phyloP scores from a whole-genome alignment of 2,113 vertebrate species.

The Eulacestoma nigropectus region DNA sequence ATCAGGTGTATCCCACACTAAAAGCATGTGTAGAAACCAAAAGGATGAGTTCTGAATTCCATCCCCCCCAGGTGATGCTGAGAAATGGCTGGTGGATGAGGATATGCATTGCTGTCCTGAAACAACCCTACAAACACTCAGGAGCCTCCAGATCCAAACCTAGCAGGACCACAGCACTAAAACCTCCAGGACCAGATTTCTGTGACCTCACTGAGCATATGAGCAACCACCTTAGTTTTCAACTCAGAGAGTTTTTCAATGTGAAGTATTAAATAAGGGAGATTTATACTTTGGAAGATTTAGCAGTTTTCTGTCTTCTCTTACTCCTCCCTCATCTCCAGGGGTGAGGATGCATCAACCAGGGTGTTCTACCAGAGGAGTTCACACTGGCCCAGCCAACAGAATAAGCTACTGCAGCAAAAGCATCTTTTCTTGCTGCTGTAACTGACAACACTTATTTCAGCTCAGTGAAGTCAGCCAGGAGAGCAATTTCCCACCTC shows the following conservation, averaged over 20 bases:
- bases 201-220: neutral
- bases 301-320: constrained; percentile 24
- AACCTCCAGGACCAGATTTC: neutral
- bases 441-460: neutral
- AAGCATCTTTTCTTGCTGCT: neutral
- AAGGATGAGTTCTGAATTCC: constrained; percentile 21
- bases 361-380: neutral
- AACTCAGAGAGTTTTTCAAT: neutral
- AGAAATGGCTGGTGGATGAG: constrained; percentile 29
- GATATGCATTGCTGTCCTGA: neutral
- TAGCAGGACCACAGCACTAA: neutral
- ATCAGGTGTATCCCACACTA: neutral
- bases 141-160: neutral
- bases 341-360: neutral
- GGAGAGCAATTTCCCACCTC: neutral
- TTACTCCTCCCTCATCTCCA: constrained; percentile 40
- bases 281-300: neutral
- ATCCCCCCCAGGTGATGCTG: neutral
- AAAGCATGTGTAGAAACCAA: neutral
- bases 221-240: constrained; percentile 18
- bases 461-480: neutral
- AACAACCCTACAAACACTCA: neutral
- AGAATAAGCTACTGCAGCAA: neutral
- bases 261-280: constrained; percentile 1
- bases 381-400: neutral